These are phyloP conservation scores for Eremobia ochroleuca DNA, from an alignment of 2,888 invertebrate genomes.

Conservation along the genomic window DNA sequence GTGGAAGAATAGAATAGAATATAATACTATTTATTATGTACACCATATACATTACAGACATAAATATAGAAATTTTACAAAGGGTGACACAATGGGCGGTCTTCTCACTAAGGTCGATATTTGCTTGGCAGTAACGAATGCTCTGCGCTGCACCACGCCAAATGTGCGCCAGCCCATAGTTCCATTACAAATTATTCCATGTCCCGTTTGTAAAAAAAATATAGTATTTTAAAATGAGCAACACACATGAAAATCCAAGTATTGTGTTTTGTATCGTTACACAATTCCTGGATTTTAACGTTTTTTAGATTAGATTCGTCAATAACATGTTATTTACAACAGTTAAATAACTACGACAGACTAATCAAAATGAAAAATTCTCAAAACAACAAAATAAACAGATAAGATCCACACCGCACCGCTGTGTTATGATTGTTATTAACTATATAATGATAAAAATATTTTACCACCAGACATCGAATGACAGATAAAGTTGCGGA, in stretches of 20 bases:
- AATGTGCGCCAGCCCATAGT: neutral
- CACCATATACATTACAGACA: too few species aligned
- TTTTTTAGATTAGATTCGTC: neutral
- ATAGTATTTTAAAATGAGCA: neutral
- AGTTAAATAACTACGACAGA: neutral
- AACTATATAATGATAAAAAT: neutral
- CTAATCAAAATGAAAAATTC: neutral
- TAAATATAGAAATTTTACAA: too few species aligned
- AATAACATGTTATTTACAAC: neutral
- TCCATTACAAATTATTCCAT: neutral
- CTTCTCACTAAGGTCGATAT: too few species aligned
- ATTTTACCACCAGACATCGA: neutral
- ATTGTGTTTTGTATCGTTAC: neutral
- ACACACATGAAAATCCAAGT: neutral
- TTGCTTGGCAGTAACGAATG: neutral
- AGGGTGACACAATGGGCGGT: too few species aligned
- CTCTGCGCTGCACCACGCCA: too few species aligned
- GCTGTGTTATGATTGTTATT: neutral
- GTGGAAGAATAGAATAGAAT: too few species aligned
- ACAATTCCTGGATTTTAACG: neutral
- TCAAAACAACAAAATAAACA: neutral
- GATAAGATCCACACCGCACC: neutral
- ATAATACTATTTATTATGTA: too few species aligned
- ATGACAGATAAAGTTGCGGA: neutral
- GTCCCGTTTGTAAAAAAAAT: neutral